These are phyloP conservation scores for Orbicella faveolata DNA, from an alignment of 64 coral and sea anemone genomes.

Conservation along the genomic window DNA sequence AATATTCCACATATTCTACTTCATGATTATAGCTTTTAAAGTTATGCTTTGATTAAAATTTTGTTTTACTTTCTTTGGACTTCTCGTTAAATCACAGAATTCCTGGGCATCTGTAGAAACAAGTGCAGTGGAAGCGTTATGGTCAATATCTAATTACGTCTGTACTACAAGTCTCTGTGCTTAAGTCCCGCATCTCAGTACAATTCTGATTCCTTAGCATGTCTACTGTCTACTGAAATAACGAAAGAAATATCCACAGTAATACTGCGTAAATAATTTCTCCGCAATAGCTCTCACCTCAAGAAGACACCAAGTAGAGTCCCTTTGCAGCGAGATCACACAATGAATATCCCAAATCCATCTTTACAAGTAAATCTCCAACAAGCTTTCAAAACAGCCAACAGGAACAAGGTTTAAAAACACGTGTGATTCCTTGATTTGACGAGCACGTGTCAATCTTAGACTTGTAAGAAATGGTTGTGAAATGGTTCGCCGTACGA, in stretches of 20 bases:
- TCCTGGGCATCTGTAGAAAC: background rate
- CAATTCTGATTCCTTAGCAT: background rate
- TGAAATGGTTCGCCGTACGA: background rate
- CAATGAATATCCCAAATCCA: background rate
- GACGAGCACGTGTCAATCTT: constrained; percentile 34
- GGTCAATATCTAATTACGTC: background rate
- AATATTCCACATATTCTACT: too few species aligned
- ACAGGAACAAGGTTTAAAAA: background rate
- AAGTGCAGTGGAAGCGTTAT: background rate
- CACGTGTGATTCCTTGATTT: constrained; percentile 41
- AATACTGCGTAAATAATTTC: background rate
- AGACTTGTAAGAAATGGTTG: background rate
- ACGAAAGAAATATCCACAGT: background rate
- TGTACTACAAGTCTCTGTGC: background rate
- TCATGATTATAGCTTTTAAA: too few species aligned
- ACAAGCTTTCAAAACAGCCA: background rate
- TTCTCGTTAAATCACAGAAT: background rate
- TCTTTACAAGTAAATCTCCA: background rate
- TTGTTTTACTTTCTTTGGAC: background rate
- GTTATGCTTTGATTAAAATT: background rate
- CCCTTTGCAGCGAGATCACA: background rate
- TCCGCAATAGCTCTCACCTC: background rate
- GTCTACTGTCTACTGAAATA: background rate
- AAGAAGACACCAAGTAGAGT: background rate
- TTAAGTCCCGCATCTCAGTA: too few species aligned